Evolutionary conservation across 2,888 invertebrate species (phyloP).

Genomic region (Cosmorhoe ocellata): DNA sequence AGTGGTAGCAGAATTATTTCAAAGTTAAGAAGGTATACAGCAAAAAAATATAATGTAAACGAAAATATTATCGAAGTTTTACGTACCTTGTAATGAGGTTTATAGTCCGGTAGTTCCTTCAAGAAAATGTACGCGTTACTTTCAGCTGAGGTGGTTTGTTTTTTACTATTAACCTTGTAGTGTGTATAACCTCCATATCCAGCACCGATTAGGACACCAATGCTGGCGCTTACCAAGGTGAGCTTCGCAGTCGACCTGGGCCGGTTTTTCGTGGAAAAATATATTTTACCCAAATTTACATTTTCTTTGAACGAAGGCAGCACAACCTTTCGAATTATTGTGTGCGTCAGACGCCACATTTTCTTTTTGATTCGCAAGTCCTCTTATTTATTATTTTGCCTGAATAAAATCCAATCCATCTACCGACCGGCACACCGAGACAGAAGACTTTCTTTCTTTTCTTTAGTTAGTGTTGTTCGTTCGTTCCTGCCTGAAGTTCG

Average conservation of each 20-base stretch:
- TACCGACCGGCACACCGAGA: no score
- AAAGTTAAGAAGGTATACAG: no score
- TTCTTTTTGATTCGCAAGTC: constrained; percentile 17
- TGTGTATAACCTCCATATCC: constrained; percentile 80
- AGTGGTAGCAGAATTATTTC: no score
- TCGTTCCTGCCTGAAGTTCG: no score
- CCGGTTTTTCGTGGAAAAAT: constrained; percentile 65
- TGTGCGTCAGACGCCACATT: constrained; percentile 71
- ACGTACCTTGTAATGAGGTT: constrained; percentile 79
- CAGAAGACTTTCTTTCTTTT: no score
- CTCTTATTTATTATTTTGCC: not conserved
- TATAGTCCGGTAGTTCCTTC: constrained; percentile 72
- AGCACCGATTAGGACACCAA: constrained; percentile 82
- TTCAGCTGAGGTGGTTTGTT: constrained; percentile 45
- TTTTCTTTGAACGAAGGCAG: constrained; percentile 60
- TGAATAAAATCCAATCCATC: no score
- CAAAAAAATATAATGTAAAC: no score
- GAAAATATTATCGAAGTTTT: no score
- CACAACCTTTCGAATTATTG: constrained; percentile 58
- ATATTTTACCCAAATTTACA: constrained; percentile 48
- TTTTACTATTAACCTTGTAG: constrained; percentile 70
- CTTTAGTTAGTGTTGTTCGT: no score
- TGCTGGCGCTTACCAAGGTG: constrained; percentile 81
- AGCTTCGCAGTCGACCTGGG: constrained; percentile 71
- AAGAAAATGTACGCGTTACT: constrained; percentile 72